Conservation (phyloP, 2,888 invertebrate species). For the Petrophora chlorosata region DNA sequence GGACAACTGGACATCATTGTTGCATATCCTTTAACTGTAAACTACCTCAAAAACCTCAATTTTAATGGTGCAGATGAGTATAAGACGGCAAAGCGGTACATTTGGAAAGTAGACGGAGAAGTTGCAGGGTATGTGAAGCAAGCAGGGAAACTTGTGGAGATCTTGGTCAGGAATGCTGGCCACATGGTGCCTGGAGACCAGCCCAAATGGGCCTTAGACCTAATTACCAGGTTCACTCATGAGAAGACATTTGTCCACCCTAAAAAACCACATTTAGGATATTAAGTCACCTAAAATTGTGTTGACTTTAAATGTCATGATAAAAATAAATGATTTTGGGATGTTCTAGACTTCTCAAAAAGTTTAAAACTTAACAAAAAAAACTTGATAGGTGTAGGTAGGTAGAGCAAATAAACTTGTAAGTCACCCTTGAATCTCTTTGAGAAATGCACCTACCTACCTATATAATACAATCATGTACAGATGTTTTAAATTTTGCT, state of each 20-base stretch:
- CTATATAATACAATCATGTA: too few relatives aligned
- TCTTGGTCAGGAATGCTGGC: conserved; percentile 90
- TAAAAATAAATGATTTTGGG: too few relatives aligned
- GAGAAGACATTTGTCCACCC: conserved; percentile 68
- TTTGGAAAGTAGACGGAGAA: conserved; percentile 88
- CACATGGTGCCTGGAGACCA: conserved; percentile 93
- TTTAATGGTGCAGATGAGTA: conserved; percentile 88
- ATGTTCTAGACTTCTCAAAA: too few relatives aligned
- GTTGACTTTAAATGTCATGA: conserved; percentile 6
- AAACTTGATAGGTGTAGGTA: too few relatives aligned
- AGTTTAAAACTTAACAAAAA: too few relatives aligned
- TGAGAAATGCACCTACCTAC: too few relatives aligned
- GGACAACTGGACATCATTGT: conserved; percentile 97
- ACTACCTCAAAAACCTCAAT: conserved; percentile 88
- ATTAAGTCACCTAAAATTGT: conserved; percentile 12
- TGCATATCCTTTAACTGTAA: conserved; percentile 92
- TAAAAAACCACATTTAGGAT: conserved; percentile 35
- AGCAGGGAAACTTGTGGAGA: conserved; percentile 88
- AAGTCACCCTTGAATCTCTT: too few relatives aligned
- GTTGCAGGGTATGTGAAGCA: conserved; percentile 90
- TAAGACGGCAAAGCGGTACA: conserved; percentile 85
- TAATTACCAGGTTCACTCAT: conserved; percentile 88
- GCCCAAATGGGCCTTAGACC: conserved; percentile 89
- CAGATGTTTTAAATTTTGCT: too few relatives aligned
- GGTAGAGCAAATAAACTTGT: too few relatives aligned